These are phyloP conservation scores for Onychomys arenicola DNA, from an alignment of 2,797 vertebrate species.

Conservation along the genomic window DNA sequence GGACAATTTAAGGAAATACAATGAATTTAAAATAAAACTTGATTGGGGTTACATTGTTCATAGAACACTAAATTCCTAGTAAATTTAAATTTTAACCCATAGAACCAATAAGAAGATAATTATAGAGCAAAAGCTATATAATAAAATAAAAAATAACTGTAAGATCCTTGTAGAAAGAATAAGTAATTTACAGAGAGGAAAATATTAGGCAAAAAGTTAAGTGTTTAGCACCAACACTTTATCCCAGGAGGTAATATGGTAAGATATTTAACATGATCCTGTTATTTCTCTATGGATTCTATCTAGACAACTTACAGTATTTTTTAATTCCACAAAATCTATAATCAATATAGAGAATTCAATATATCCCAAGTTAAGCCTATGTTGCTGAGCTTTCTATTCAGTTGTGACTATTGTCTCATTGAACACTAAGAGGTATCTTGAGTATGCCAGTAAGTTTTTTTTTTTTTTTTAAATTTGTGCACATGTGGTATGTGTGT, in stretches of 20 bases:
- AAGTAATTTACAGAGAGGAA: not conserved
- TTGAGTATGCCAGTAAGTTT: not conserved
- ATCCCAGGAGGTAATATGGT: not conserved
- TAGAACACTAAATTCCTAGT: rapidly evolving
- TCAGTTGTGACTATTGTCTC: not conserved
- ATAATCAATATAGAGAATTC: not conserved
- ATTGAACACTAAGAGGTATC: not conserved
- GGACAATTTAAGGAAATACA: not conserved
- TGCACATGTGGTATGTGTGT: no score
- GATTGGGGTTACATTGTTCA: not conserved
- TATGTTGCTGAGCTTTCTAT: not conserved
- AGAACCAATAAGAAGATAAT: not conserved
- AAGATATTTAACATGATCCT: not conserved
- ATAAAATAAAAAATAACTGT: not conserved
- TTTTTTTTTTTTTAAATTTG: not conserved
- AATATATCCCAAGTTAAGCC: not conserved
- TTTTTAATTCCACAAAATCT: not conserved
- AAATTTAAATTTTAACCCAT: not conserved
- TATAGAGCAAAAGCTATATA: not conserved
- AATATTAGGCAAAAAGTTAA: not conserved
- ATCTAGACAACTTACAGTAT: not conserved
- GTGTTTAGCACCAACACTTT: not conserved
- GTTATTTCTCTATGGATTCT: not conserved
- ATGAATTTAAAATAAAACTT: constrained; percentile 8
- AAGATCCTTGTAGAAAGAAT: not conserved